Conservation (phyloP, 2,888 invertebrate species). For the Acholoe squamosa region DNA sequence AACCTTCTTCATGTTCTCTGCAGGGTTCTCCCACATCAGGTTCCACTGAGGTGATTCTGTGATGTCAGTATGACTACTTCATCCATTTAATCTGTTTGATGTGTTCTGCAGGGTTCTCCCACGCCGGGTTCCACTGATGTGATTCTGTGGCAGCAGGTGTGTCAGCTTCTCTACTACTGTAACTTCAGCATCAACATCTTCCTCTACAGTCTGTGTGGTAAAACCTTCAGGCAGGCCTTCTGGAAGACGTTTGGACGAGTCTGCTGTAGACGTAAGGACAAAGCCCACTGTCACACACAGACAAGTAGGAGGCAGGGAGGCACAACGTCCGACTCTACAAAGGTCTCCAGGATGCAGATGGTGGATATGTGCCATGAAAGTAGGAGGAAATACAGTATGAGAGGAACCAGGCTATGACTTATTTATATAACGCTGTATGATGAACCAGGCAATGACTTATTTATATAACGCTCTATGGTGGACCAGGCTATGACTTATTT, state of each 20-base stretch:
- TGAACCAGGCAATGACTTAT: too few relatives aligned
- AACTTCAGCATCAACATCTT: constrained; percentile 56
- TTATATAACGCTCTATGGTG: too few relatives aligned
- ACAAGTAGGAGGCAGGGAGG: not conserved
- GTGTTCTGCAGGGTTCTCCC: not conserved
- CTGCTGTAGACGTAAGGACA: not conserved
- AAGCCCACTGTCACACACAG: not conserved
- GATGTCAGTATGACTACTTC: too few relatives aligned
- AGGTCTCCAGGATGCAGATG: not conserved
- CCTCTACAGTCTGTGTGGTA: constrained; percentile 47
- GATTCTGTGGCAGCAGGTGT: constrained; percentile 13
- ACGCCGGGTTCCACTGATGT: not conserved
- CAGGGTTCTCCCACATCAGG: too few relatives aligned
- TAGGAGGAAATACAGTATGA: too few relatives aligned
- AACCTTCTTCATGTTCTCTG: too few relatives aligned
- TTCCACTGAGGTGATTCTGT: too few relatives aligned
- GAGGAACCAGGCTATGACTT: too few relatives aligned
- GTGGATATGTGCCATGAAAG: not conserved
- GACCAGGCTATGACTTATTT: too few relatives aligned
- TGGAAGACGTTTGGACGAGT: constrained; percentile 21
- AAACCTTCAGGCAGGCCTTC: constrained; percentile 38
- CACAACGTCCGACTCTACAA: not conserved
- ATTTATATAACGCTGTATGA: too few relatives aligned
- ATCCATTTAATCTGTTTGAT: too few relatives aligned
- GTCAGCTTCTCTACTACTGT: constrained; percentile 27